Evolutionary conservation across 92 coral and sea anemone species (phyloP).

Genomic region (Metridium senile): DNA sequence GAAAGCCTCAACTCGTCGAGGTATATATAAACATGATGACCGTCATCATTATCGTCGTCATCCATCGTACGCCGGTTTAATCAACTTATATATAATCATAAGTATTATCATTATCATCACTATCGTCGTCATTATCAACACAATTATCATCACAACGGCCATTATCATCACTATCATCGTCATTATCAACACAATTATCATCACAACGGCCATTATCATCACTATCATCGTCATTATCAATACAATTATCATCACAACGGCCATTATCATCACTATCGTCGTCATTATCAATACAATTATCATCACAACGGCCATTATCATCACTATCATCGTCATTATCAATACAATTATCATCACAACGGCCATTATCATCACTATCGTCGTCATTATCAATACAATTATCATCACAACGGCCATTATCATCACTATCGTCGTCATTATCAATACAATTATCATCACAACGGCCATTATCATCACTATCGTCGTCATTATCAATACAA

Average conservation of each 20-base stretch:
- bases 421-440: neutral
- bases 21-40: neutral
- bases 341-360: too few species aligned
- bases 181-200: too few species aligned
- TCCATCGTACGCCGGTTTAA: neutral
- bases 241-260: too few species aligned
- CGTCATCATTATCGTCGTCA: neutral
- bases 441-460: too few species aligned
- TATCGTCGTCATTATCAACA: too few species aligned
- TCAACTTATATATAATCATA: neutral
- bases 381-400: too few species aligned
- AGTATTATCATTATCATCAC: neutral
- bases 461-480: neutral
- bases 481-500: too few species aligned
- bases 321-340: neutral
- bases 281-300: too few species aligned
- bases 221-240: too few species aligned
- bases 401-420: too few species aligned
- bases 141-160: too few species aligned
- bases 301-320: neutral
- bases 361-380: neutral
- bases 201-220: neutral
- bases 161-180: neutral
- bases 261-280: neutral
- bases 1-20: neutral